A percentile compares a stretch with the other conserved stretches of the same genome.
Conservation (phyloP, 2,797 vertebrate genomes). For the Cossypha caffra region DNA sequence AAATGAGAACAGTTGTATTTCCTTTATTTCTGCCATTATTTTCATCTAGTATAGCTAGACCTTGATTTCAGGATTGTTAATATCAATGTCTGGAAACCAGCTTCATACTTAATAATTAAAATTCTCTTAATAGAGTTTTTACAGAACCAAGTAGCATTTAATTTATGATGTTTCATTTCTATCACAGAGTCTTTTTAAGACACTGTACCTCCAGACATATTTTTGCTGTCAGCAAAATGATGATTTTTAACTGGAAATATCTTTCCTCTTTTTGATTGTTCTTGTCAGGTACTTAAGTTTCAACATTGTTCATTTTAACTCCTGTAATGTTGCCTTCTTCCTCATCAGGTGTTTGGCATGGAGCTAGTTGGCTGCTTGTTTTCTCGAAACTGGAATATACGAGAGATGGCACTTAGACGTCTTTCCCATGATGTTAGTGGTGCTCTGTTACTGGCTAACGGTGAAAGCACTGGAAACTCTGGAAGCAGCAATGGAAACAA, state of each 20-base stretch:
- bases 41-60: not conserved
- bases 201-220: not conserved
- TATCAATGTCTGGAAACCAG: not conserved
- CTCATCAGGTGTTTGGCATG: slow-evolving; percentile 85
- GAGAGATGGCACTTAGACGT: slow-evolving; percentile 89
- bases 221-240: not conserved
- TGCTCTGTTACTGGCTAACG: slow-evolving; percentile 87
- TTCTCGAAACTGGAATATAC: slow-evolving; percentile 91
- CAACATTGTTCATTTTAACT: not conserved
- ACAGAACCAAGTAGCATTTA: not conserved
- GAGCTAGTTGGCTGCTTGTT: slow-evolving; percentile 91
- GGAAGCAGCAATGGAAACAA: slow-evolving; percentile 71
- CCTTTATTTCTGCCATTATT: not conserved
- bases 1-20: not conserved
- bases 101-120: not conserved
- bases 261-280: not conserved
- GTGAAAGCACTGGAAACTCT: slow-evolving; percentile 85
- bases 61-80: not conserved
- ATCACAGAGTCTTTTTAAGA: not conserved
- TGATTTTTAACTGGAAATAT: not conserved
- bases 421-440: slow-evolving; percentile 91
- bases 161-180: not conserved
- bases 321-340: not conserved
- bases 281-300: not conserved
- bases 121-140: not conserved